A percentile compares a stretch with the other conserved stretches of the same genome.
Evolutionary conservation across 2,113 vertebrate species (phyloP).

Genomic region (Rhinoderma darwinii): DNA sequence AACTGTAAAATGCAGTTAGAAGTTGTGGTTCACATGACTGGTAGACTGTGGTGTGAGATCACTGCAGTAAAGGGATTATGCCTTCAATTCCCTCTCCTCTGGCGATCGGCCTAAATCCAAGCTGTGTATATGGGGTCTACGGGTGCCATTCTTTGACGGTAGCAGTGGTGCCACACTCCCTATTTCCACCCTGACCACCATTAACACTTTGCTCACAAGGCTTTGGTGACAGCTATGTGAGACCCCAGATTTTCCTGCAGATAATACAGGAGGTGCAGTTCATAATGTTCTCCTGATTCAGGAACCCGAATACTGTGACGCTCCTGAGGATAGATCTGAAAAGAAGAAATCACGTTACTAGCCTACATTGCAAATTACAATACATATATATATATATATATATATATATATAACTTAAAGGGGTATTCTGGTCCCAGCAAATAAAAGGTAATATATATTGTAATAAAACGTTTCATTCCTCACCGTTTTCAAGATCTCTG

Average conservation of each 20-base stretch:
- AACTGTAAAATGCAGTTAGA: background rate
- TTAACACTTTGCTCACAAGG: slow-evolving; percentile 66
- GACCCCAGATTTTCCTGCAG: slow-evolving; percentile 84
- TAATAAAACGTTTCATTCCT: too few species aligned
- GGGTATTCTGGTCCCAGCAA: too few species aligned
- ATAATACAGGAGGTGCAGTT: slow-evolving; percentile 81
- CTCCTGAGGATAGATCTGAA: slow-evolving; percentile 83
- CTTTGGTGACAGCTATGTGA: slow-evolving; percentile 77
- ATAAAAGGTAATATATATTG: too few species aligned
- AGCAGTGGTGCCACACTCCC: background rate
- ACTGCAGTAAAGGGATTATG: slow-evolving; percentile 38
- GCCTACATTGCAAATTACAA: background rate
- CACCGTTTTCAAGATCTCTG: too few species aligned
- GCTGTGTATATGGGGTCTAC: slow-evolving; percentile 20
- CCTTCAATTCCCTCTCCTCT: slow-evolving; percentile 43
- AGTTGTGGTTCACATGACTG: background rate
- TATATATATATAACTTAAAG: too few species aligned
- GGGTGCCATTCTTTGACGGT: slow-evolving; percentile 24
- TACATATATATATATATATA: background rate
- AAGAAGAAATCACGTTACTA: slow-evolving; percentile 34
- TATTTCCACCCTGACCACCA: slow-evolving; percentile 46
- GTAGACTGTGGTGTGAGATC: slow-evolving; percentile 3
- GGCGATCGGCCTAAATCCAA: slow-evolving; percentile 25
- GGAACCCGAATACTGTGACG: slow-evolving; percentile 84
- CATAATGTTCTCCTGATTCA: slow-evolving; percentile 83